A percentile compares a stretch with the other conserved stretches of the same genome.
Conservation (phyloP, 2,797 vertebrate species). For the Brachymystax lenok region DNA sequence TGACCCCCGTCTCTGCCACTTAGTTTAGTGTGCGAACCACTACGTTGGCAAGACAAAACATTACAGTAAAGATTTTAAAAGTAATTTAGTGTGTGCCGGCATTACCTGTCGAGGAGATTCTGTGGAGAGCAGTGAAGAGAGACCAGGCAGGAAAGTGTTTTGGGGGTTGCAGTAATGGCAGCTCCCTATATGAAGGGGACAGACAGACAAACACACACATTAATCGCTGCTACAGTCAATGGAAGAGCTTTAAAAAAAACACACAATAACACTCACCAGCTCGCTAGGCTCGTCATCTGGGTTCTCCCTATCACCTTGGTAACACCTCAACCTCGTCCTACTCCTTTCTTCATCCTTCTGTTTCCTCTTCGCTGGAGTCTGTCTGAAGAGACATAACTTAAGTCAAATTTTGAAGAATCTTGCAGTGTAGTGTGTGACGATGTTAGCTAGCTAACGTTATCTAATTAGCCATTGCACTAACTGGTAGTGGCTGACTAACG, state of each 20-base stretch:
- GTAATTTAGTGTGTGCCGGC: no score
- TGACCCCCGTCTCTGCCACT: no score
- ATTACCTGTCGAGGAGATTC: constrained; percentile 30
- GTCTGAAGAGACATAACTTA: constrained; percentile 5
- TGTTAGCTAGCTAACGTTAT: no score
- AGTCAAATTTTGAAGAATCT: background rate
- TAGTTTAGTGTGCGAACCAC: no score
- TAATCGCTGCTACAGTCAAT: background rate
- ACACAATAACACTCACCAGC: constrained; percentile 37
- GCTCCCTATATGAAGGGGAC: constrained; percentile 33
- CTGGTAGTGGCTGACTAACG: no score
- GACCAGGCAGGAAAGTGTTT: constrained; percentile 27
- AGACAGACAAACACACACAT: constrained; percentile 8
- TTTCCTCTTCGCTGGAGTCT: constrained; percentile 6
- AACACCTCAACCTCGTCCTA: constrained; percentile 38
- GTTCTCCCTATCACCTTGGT: constrained; percentile 36
- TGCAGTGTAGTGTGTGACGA: no score
- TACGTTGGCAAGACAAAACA: no score
- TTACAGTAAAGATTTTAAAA: no score
- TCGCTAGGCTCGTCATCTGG: constrained; percentile 39
- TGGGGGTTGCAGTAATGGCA: constrained; percentile 30
- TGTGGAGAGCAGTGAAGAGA: constrained; percentile 34
- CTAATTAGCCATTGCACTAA: no score
- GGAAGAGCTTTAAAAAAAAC: background rate
- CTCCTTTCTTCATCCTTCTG: constrained; percentile 23